phyloP scores from a whole-genome alignment of 1,140 invertebrate genomes.

The Halotydeus destructor region DNA sequence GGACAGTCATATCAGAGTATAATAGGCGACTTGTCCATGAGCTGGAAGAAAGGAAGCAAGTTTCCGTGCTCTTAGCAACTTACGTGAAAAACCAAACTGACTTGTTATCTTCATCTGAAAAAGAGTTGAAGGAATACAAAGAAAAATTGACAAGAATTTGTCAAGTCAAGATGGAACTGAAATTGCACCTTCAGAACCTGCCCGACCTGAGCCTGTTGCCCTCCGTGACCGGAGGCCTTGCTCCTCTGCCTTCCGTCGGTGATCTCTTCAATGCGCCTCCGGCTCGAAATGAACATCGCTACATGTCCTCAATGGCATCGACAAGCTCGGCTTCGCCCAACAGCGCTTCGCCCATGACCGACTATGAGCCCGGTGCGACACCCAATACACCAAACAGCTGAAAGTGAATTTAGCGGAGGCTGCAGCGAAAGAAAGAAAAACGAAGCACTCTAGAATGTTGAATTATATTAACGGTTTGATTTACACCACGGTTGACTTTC shows the following conservation, averaged over 20 bases:
- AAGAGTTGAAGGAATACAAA: slow-evolving; percentile 65
- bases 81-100: slow-evolving; percentile 66
- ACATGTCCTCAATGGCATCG: background rate
- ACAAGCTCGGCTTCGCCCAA: slow-evolving; percentile 7
- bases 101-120: slow-evolving; percentile 56
- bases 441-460: background rate
- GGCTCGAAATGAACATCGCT: background rate
- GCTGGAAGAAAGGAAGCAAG: slow-evolving; percentile 59
- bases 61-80: slow-evolving; percentile 62
- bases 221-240: slow-evolving; percentile 65
- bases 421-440: background rate
- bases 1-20: slow-evolving; percentile 61
- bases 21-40: slow-evolving; percentile 62
- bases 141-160: slow-evolving; percentile 65
- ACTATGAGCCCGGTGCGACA: background rate
- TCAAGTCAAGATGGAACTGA: slow-evolving; percentile 57
- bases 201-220: slow-evolving; percentile 74
- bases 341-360: slow-evolving; percentile 5
- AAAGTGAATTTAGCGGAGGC: no score
- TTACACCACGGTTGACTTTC: no score
- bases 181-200: slow-evolving; percentile 72
- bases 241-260: slow-evolving; percentile 75
- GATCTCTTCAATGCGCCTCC: slow-evolving; percentile 48
- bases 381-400: slow-evolving; percentile 2
- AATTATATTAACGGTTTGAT: no score